Conservation (phyloP, 2,113 vertebrate genomes). For the Dolichallabes microphthalmus region DNA sequence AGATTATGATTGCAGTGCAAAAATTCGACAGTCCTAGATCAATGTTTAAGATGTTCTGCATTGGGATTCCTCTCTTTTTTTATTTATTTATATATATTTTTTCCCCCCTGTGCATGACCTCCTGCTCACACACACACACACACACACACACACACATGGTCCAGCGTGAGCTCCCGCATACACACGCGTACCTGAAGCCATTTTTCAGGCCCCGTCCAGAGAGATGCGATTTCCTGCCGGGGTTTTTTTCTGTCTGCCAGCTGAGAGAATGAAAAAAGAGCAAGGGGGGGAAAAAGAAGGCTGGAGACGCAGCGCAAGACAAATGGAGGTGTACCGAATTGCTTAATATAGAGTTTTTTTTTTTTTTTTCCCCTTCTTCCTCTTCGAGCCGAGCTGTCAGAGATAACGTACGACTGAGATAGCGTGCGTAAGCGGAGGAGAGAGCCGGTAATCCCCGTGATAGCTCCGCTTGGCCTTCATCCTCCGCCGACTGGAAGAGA, state of each 20-base stretch:
- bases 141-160: not conserved
- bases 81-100: not conserved
- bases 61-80: not conserved
- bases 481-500: not conserved
- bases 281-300: not conserved
- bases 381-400: slow-evolving; percentile 11
- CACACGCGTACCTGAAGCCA: not conserved
- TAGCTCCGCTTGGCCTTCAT: not conserved
- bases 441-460: slow-evolving; percentile 14
- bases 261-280: slow-evolving; percentile 21
- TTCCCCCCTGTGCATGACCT: no score
- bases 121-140: not conserved
- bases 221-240: not conserved
- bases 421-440: not conserved
- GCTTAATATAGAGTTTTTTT: slow-evolving; percentile 32
- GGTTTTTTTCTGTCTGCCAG: not conserved
- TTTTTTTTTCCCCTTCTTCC: not conserved
- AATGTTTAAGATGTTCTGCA: not conserved
- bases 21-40: not conserved
- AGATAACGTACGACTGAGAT: slow-evolving; percentile 29
- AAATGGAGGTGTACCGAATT: slow-evolving; percentile 19
- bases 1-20: not conserved
- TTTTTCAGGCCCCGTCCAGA: not conserved
- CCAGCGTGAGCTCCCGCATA: not conserved
- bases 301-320: slow-evolving; percentile 12